Conservation (phyloP, 2,113 vertebrate species). For the Notiomystis cincta region DNA sequence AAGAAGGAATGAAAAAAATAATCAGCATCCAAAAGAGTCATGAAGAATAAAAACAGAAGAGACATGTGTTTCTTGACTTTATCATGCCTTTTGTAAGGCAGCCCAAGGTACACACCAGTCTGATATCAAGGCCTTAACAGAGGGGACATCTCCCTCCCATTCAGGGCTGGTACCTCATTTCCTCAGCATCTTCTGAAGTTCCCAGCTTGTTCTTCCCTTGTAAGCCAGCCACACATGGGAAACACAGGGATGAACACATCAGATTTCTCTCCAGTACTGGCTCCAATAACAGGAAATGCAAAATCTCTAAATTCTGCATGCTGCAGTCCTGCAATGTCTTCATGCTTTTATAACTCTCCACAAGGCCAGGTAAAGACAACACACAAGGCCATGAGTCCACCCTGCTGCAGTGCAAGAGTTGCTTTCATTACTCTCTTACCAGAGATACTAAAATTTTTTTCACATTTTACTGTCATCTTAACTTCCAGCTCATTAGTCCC, state of each 20-base stretch:
- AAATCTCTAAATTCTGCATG: neutral
- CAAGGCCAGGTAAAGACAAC: neutral
- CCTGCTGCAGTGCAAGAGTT: neutral
- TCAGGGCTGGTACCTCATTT: neutral
- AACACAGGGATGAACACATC: neutral
- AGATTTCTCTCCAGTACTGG: neutral
- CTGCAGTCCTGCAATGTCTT: neutral
- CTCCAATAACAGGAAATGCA: neutral
- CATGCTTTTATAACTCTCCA: neutral
- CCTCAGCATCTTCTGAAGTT: neutral
- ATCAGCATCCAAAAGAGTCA: neutral
- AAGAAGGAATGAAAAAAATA: neutral
- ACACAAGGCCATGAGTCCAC: neutral
- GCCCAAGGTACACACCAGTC: too few species aligned
- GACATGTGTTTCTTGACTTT: neutral
- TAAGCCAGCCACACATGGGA: neutral
- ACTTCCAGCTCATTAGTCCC: neutral
- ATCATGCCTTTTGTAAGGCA: neutral
- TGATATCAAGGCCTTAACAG: accelerated
- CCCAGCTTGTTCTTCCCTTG: neutral
- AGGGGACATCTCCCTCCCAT: neutral
- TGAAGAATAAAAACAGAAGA: neutral
- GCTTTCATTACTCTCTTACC: neutral
- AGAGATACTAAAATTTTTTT: neutral
- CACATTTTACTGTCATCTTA: neutral